phyloP scores from a whole-genome alignment of 2,113 vertebrate species.

The Sterrhoptilus dennistouni region DNA sequence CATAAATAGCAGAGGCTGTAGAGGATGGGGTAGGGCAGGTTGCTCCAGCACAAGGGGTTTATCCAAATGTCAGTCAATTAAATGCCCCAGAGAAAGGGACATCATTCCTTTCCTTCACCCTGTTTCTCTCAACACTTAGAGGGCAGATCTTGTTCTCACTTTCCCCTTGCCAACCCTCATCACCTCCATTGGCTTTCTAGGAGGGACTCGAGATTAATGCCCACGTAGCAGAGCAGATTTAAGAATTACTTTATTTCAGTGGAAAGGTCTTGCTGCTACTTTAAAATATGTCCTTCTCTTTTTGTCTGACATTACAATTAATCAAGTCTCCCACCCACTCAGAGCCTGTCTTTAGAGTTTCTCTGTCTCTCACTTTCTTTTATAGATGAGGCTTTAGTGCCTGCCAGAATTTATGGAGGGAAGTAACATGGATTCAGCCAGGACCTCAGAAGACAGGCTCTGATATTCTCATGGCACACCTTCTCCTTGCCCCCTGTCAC shows the following conservation, averaged over 20 bases:
- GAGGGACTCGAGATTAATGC: conserved; percentile 41
- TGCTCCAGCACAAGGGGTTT: not conserved
- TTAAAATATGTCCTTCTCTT: conserved; percentile 65
- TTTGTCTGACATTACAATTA: conserved; percentile 55
- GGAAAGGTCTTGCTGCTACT: conserved; percentile 55
- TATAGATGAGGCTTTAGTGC: conserved; percentile 23
- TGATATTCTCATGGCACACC: not conserved
- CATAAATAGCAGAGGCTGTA: not conserved
- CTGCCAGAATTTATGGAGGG: conserved; percentile 44
- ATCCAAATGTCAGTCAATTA: not conserved
- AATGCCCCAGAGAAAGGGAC: not conserved
- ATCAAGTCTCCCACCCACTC: conserved; percentile 52
- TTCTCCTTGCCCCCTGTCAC: not conserved
- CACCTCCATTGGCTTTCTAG: conserved; percentile 50
- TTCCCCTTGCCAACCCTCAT: not conserved
- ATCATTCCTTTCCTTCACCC: not conserved
- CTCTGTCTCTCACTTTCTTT: conserved; percentile 26
- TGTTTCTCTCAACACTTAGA: conserved; percentile 6
- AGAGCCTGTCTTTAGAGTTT: conserved; percentile 47
- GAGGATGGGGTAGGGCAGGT: not conserved
- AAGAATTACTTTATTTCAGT: conserved; percentile 63
- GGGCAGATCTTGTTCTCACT: not conserved
- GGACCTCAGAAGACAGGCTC: conserved; percentile 11
- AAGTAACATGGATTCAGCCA: conserved; percentile 2
- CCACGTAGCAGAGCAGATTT: conserved; percentile 16